These are phyloP conservation scores for Coregonus ussuriensis DNA, from an alignment of 2,797 vertebrate genomes.

Conservation along the genomic window DNA sequence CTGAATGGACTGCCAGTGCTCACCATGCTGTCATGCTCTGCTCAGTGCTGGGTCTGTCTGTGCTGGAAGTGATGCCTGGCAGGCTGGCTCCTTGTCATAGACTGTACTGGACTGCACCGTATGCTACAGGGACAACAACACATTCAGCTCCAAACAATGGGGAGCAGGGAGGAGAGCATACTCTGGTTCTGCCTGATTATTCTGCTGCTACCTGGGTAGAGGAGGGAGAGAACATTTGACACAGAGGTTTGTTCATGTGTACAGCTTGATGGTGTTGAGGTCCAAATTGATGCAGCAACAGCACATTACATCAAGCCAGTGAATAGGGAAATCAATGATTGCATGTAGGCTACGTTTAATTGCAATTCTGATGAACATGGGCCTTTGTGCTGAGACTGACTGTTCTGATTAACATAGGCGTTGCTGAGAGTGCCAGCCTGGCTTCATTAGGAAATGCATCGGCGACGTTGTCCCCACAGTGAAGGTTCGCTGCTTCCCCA, in stretches of 20 bases:
- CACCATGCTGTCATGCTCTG: constrained; percentile 15
- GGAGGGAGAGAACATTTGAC: neutral
- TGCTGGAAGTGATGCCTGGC: constrained; percentile 38
- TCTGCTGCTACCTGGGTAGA: neutral
- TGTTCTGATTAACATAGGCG: neutral
- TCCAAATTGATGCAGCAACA: neutral
- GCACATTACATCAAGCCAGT: neutral
- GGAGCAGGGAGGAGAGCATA: constrained; percentile 44
- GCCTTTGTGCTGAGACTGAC: neutral
- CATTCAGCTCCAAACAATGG: constrained; percentile 71
- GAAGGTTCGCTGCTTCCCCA: too few species aligned
- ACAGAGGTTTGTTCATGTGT: neutral
- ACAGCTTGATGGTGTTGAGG: neutral
- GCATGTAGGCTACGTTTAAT: neutral
- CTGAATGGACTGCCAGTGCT: constrained; percentile 6
- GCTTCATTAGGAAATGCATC: too few species aligned
- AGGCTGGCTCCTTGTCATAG: constrained; percentile 57
- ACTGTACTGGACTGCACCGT: constrained; percentile 51
- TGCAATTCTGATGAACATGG: neutral
- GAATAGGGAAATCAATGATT: neutral
- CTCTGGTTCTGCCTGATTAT: neutral
- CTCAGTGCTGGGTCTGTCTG: constrained; percentile 40
- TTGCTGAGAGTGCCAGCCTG: neutral
- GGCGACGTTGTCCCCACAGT: too few species aligned
- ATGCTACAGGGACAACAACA: constrained; percentile 62